A percentile compares a stretch with the other conserved stretches of the same genome.
Conservation (phyloP, 2,797 vertebrate species). For the Podarcis siculus region DNA sequence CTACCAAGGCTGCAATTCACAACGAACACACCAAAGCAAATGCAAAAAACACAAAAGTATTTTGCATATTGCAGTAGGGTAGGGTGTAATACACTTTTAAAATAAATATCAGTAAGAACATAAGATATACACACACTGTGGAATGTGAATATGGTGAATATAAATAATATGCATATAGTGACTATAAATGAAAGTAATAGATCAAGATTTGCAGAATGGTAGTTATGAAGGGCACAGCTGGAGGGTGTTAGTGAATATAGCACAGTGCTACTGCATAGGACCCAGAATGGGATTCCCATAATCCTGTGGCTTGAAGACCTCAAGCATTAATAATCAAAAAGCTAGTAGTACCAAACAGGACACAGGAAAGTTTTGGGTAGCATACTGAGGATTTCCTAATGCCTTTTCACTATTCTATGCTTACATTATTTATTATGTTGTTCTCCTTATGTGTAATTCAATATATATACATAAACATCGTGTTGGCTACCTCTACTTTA, state of each 20-base stretch:
- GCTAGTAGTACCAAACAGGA: background rate
- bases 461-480: background rate
- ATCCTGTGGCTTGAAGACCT: background rate
- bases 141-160: no score
- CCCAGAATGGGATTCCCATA: background rate
- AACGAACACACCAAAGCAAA: slow-evolving; percentile 2
- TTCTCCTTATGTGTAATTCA: background rate
- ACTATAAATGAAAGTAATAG: no score
- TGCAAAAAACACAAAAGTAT: slow-evolving; percentile 1
- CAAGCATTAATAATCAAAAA: background rate
- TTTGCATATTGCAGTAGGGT: background rate
- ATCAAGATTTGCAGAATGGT: background rate
- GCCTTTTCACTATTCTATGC: background rate
- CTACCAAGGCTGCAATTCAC: slow-evolving; percentile 41
- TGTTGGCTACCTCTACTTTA: background rate
- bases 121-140: no score
- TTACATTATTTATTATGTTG: background rate
- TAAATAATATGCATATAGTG: no score
- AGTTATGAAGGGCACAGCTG: background rate
- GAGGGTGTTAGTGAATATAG: background rate
- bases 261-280: no score
- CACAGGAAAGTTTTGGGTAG: background rate
- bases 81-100: background rate
- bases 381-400: background rate
- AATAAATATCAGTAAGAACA: background rate